These are phyloP conservation scores for Junco hyemalis DNA, from an alignment of 2,113 vertebrate genomes.

Conservation along the genomic window DNA sequence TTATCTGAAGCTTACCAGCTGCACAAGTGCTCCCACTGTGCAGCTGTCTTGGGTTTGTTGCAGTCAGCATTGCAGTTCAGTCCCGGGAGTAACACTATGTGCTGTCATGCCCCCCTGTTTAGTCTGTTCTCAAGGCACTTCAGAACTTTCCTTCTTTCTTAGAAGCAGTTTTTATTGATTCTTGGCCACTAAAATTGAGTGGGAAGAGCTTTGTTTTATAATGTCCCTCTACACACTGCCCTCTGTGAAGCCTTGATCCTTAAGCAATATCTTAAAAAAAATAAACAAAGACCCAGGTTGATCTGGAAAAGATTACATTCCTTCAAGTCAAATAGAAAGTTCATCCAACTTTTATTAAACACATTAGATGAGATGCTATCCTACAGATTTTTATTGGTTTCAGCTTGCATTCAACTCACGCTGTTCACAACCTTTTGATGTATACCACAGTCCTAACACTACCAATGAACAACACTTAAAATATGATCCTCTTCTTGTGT, in stretches of 20 bases:
- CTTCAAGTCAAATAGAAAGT: slow-evolving; percentile 22
- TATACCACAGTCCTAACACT: background rate
- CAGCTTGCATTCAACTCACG: slow-evolving; percentile 24
- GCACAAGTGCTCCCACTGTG: background rate
- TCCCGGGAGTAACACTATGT: background rate
- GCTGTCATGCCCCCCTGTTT: background rate
- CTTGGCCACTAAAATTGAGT: slow-evolving; percentile 11
- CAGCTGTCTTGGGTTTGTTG: background rate
- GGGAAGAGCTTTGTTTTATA: slow-evolving; percentile 31
- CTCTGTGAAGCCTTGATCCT: slow-evolving; percentile 23
- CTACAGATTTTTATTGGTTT: slow-evolving; percentile 36
- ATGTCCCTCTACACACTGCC: background rate
- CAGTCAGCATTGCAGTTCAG: background rate
- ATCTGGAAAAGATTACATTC: slow-evolving; percentile 59
- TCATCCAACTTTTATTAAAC: slow-evolving; percentile 45
- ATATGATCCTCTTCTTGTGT: background rate
- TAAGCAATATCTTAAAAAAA: slow-evolving; percentile 11
- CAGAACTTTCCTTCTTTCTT: slow-evolving; percentile 20
- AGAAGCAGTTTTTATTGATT: slow-evolving; percentile 29
- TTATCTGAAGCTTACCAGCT: slow-evolving; percentile 24
- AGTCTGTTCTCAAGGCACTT: background rate
- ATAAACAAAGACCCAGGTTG: slow-evolving; percentile 7
- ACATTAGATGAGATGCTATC: background rate
- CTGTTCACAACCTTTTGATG: background rate
- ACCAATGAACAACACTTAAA: background rate